A percentile compares a stretch with the other conserved stretches of the same genome.
Conservation (phyloP, 2,797 vertebrate genomes). For the Macropodus opercularis region DNA sequence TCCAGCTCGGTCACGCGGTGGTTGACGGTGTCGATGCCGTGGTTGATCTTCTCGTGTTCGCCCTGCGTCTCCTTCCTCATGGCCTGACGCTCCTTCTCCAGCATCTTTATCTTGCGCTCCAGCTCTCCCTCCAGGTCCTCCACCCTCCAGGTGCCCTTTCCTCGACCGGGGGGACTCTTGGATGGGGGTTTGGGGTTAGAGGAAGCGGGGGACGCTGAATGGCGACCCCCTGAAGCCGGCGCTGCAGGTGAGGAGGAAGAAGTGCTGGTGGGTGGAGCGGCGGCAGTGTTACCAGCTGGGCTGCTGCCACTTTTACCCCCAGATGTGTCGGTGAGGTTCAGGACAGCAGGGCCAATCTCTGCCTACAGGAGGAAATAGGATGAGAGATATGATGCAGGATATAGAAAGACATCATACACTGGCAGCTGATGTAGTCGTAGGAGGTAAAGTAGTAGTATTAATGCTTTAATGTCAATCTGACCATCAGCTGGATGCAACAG, state of each 20-base stretch:
- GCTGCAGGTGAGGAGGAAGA: conserved; percentile 38
- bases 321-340: conserved; percentile 77
- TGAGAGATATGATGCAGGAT: neutral
- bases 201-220: conserved; percentile 48
- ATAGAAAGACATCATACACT: neutral
- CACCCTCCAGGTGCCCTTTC: conserved; percentile 76
- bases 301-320: conserved; percentile 31
- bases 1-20: conserved; percentile 79
- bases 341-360: conserved; percentile 78
- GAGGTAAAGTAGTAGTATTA: too few relatives aligned
- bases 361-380: conserved; percentile 56
- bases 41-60: conserved; percentile 79
- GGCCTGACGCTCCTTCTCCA: conserved; percentile 81
- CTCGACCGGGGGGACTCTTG: conserved; percentile 56
- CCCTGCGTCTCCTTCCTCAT: conserved; percentile 80
- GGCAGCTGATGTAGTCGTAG: neutral
- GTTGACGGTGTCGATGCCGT: conserved; percentile 75
- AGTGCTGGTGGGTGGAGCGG: conserved; percentile 29
- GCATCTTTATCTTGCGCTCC: conserved; percentile 81
- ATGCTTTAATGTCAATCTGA: neutral
- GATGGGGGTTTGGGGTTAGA: conserved; percentile 42
- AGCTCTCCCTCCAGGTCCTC: conserved; percentile 83
- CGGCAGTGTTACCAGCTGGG: conserved; percentile 36
- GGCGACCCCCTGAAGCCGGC: conserved; percentile 40
- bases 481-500: neutral